These are phyloP conservation scores for Tor tambroides DNA, from an alignment of 2,113 vertebrate genomes.

Conservation along the genomic window DNA sequence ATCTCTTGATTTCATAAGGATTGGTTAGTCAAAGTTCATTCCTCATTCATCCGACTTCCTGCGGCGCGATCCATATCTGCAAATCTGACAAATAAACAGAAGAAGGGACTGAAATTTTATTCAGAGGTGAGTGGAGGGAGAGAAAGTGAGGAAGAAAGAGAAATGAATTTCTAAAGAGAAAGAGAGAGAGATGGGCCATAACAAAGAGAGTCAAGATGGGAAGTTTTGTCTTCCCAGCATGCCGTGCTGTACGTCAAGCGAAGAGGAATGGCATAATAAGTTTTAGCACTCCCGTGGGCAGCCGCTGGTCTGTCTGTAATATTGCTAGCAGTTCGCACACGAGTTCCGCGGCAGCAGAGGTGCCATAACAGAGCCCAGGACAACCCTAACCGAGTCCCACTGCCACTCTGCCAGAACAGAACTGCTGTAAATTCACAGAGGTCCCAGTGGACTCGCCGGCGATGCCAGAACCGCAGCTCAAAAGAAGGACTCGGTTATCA, in stretches of 20 bases:
- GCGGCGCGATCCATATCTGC: constrained; percentile 22
- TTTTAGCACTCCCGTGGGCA: constrained; percentile 67
- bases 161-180: neutral
- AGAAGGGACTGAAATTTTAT: neutral
- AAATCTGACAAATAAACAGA: constrained; percentile 42
- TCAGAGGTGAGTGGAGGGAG: neutral
- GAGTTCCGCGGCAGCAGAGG: constrained; percentile 61
- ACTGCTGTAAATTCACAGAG: constrained; percentile 67
- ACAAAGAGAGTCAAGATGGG: constrained; percentile 22
- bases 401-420: constrained; percentile 58
- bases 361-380: constrained; percentile 60
- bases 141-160: neutral
- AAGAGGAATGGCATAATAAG: constrained; percentile 82
- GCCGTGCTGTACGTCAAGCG: constrained; percentile 72
- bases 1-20: constrained; percentile 24
- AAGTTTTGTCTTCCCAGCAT: constrained; percentile 47
- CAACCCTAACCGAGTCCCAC: constrained; percentile 59
- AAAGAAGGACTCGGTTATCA: constrained; percentile 47
- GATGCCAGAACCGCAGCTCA: constrained; percentile 1
- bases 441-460: constrained; percentile 61
- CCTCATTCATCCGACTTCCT: constrained; percentile 34
- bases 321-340: constrained; percentile 74
- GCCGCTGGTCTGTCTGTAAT: constrained; percentile 69
- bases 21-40: constrained; percentile 25
- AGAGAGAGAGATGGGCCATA: constrained; percentile 26